Evolutionary conservation across 2,888 invertebrate genomes (phyloP).

Genomic region (Nemapogon koenigi): DNA sequence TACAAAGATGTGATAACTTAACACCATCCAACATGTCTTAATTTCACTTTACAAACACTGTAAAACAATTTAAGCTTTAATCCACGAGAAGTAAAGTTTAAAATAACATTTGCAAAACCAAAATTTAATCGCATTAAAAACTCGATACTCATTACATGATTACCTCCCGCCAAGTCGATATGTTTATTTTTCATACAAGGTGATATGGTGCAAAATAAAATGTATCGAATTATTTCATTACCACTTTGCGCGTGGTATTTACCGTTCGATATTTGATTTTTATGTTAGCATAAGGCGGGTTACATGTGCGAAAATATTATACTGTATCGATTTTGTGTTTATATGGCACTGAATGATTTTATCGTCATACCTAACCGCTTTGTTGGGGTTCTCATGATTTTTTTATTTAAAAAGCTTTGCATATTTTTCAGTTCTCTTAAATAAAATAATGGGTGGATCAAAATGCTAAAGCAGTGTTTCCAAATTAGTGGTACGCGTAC

Average conservation of each 20-base stretch:
- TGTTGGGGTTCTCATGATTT: too few species aligned
- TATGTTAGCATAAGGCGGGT: constrained; percentile 1
- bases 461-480: too few species aligned
- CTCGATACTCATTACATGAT: constrained; percentile 31
- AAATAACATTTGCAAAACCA: not conserved
- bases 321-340: too few species aligned
- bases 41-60: constrained; percentile 18
- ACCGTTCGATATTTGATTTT: constrained; percentile 2
- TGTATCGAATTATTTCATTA: constrained; percentile 51
- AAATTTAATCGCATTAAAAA: constrained; percentile 21
- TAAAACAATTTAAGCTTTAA: not conserved
- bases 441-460: too few species aligned
- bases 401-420: too few species aligned
- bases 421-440: too few species aligned
- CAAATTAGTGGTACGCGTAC: too few species aligned
- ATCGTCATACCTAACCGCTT: too few species aligned
- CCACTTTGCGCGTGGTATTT: constrained; percentile 7
- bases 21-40: constrained; percentile 27
- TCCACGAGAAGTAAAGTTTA: not conserved
- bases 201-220: constrained; percentile 33
- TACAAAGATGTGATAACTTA: constrained; percentile 25
- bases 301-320: too few species aligned
- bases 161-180: constrained; percentile 52
- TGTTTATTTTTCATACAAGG: constrained; percentile 37
- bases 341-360: too few species aligned